These are phyloP conservation scores for Xenopus petersii DNA, from an alignment of 2,797 vertebrate species.

Conservation along the genomic window DNA sequence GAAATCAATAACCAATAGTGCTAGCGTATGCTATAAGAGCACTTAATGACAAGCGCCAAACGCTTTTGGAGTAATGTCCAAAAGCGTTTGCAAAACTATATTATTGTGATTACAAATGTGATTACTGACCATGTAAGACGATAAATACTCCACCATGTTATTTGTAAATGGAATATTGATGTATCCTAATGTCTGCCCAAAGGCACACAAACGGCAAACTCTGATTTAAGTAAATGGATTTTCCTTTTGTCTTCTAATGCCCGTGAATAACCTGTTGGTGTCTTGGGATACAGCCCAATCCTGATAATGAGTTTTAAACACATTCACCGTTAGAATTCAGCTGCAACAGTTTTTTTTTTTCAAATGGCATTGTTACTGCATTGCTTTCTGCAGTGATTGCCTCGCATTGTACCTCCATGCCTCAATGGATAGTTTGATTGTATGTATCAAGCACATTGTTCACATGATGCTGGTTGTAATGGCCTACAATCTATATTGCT, in stretches of 20 bases:
- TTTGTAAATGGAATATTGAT: slow-evolving; percentile 44
- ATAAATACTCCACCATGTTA: slow-evolving; percentile 50
- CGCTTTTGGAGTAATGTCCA: slow-evolving; percentile 7
- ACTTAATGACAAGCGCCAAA: slow-evolving; percentile 43
- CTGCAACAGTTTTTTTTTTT: slow-evolving; percentile 63
- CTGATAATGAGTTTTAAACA: slow-evolving; percentile 64
- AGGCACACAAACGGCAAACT: slow-evolving; percentile 51
- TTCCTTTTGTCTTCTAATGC: slow-evolving; percentile 56
- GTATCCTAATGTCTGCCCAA: slow-evolving; percentile 42
- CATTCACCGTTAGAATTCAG: slow-evolving; percentile 61
- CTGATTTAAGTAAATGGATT: slow-evolving; percentile 57
- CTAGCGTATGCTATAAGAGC: slow-evolving; percentile 15
- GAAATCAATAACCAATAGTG: slow-evolving; percentile 28
- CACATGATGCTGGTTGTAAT: slow-evolving; percentile 54
- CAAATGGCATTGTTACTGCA: slow-evolving; percentile 58
- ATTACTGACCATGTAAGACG: slow-evolving; percentile 36
- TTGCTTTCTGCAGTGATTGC: slow-evolving; percentile 60
- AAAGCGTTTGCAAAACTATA: slow-evolving; percentile 16
- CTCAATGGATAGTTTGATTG: slow-evolving; percentile 64
- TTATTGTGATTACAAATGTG: slow-evolving; percentile 25
- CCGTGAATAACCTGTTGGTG: slow-evolving; percentile 61
- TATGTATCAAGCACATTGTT: slow-evolving; percentile 58
- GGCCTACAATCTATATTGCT: slow-evolving; percentile 53
- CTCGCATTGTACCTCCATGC: slow-evolving; percentile 61
- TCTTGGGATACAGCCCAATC: slow-evolving; percentile 51